Evolutionary conservation across 2,113 vertebrate genomes (phyloP).

Genomic region (Potamarius usumacintae): DNA sequence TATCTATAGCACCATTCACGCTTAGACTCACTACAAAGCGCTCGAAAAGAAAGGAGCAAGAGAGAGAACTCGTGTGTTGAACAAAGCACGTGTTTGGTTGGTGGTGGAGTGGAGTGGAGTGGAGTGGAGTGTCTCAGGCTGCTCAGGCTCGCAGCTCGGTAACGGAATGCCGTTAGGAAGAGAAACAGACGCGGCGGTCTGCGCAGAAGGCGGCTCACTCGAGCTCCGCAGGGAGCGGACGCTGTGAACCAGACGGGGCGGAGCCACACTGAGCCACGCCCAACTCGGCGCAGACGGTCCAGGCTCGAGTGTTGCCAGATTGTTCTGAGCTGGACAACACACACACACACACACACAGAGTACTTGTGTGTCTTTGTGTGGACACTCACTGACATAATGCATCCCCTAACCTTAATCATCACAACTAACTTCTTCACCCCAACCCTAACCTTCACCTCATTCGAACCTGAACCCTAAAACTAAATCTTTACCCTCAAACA

Average conservation of each 20-base stretch:
- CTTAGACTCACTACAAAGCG: background rate
- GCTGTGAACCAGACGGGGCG: conserved; percentile 77
- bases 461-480: no score
- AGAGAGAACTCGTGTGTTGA: background rate
- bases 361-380: no score
- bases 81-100: conserved; percentile 19
- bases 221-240: conserved; percentile 66
- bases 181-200: conserved; percentile 25
- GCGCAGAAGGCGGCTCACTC: conserved; percentile 64
- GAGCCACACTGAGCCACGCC: conserved; percentile 63
- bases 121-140: background rate
- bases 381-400: no score
- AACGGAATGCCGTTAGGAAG: conserved; percentile 38
- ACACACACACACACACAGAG: no score
- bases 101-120: no score
- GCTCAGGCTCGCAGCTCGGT: conserved; percentile 24
- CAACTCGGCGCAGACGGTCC: conserved; percentile 70
- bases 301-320: conserved; percentile 57
- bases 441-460: no score
- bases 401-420: no score
- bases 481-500: no score
- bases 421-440: no score
- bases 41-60: background rate
- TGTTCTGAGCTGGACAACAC: background rate
- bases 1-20: background rate